Base-by-base conservation (phyloP, 2,888 invertebrate species). In the Nephrotoma guestfalica region DNA sequence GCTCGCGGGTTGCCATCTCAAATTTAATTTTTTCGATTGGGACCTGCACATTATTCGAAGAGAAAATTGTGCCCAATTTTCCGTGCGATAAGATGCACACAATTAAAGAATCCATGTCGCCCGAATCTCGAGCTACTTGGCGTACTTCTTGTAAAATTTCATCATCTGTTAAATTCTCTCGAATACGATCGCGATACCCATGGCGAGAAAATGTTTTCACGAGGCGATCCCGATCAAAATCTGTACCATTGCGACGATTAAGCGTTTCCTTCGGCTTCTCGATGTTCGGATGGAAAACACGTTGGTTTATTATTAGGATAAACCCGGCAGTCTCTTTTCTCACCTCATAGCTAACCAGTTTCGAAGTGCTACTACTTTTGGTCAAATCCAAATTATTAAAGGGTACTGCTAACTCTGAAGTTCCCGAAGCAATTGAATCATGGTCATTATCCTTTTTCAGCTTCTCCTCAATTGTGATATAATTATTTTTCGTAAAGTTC, bases 11-110 rank as follows among this genome's bases (percentile, higher is more conserved):
- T 85, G 90, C 90, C 87, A 93, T 89, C 89, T 91, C 90, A 84
- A 90, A 88, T 86, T 90, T 90, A 6, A 93, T 90, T 30, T 88
- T 88, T 3, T 90, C 89, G 4, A 90, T 89, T 86, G 89, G 87
- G 0, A 92, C 89, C 13, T 89, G 89, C 41, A 92, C 89, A 88
- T 92, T 91, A 87, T 91, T 90, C 0, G 89, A 89, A 3, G 92
- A 93, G 87, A 91, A 92, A 2, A 93, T 89, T 1, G 90, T 89
- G 84, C 92, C 87, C 85, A 87, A 85, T n/a, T 85, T 41, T 1
- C 88, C 88, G 86, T 88, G 88, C n/a, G 88, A 88, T 42, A 88
- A 71, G 47, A 88, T 86, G 40, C 87, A 88, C 2, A 88, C 87
- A 85, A 88, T 86, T 5, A 88, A 41, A n/a, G 87, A 87, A 86